A percentile compares a stretch with the other conserved stretches of the same genome.
Evolutionary conservation across 2,888 invertebrate species (phyloP).

Genomic region (Dorcus hopei): DNA sequence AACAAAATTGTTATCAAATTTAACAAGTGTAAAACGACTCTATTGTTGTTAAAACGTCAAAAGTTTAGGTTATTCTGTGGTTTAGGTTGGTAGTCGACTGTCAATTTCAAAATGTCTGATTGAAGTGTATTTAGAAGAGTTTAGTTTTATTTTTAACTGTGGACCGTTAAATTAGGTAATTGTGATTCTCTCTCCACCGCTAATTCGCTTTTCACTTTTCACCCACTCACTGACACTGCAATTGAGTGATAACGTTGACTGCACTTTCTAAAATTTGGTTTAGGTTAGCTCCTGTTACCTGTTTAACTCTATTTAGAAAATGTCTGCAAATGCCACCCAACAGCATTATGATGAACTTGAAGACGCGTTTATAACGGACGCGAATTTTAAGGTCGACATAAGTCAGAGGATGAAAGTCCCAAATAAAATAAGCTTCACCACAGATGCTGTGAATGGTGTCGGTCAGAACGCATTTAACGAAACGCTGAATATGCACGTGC

Average conservation of each 20-base stretch:
- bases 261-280: no score
- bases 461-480: conserved; percentile 66
- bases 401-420: conserved; percentile 81
- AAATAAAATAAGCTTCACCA: conserved; percentile 72
- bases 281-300: neutral
- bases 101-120: conserved; percentile 12
- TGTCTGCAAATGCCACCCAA: conserved; percentile 62
- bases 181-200: no score
- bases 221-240: neutral
- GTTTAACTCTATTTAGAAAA: conserved; percentile 35
- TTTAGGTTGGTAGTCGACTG: neutral
- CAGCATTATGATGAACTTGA: conserved; percentile 61
- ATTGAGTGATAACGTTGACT: no score
- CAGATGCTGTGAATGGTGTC: conserved; percentile 62
- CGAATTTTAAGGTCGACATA: conserved; percentile 72
- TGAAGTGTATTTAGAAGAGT: neutral
- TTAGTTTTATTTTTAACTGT: conserved; percentile 9
- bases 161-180: neutral
- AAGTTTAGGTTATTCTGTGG: neutral
- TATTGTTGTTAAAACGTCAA: no score
- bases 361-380: conserved; percentile 59
- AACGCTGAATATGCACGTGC: conserved; percentile 88
- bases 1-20: no score
- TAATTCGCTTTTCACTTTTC: neutral
- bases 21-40: no score